Conservation (phyloP, 2,797 vertebrate species). For the Lepus townsendii region DNA sequence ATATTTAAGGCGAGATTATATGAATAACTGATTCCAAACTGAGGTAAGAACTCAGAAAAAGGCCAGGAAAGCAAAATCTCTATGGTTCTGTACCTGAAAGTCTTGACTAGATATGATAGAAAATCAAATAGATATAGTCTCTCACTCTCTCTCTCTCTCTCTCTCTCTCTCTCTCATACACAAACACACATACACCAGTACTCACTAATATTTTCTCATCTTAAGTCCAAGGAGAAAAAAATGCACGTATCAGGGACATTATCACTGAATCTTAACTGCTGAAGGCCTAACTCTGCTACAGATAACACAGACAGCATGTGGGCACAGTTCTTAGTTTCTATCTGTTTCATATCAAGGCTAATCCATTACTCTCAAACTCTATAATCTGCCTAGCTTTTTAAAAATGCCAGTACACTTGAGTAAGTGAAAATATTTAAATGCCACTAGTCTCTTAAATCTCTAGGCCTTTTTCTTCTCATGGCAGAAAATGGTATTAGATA, state of each 20-base stretch:
- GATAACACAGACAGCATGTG: not conserved
- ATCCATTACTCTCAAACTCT: not conserved
- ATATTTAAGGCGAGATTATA: constrained; percentile 12
- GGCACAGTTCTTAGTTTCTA: not conserved
- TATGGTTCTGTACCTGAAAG: not conserved
- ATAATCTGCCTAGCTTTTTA: not conserved
- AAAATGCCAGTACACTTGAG: constrained; percentile 20
- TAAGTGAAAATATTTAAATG: constrained; percentile 48
- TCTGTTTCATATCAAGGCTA: constrained; percentile 21
- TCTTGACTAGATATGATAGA: not conserved
- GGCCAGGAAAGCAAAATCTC: not conserved
- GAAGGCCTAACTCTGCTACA: not conserved
- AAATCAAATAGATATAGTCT: not conserved
- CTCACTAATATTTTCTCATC: not conserved
- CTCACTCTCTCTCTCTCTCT: not conserved
- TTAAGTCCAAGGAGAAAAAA: constrained; percentile 13
- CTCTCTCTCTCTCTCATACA: not conserved
- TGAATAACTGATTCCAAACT: constrained; percentile 14
- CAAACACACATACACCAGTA: not conserved
- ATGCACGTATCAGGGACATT: not conserved
- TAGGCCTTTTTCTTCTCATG: constrained; percentile 45
- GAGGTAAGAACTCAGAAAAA: constrained; percentile 11
- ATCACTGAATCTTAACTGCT: not conserved
- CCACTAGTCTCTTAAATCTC: constrained; percentile 8
- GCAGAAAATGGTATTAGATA: not conserved